These are phyloP conservation scores for Porites lobata DNA, from an alignment of 92 coral and sea anemone genomes.

Conservation along the genomic window DNA sequence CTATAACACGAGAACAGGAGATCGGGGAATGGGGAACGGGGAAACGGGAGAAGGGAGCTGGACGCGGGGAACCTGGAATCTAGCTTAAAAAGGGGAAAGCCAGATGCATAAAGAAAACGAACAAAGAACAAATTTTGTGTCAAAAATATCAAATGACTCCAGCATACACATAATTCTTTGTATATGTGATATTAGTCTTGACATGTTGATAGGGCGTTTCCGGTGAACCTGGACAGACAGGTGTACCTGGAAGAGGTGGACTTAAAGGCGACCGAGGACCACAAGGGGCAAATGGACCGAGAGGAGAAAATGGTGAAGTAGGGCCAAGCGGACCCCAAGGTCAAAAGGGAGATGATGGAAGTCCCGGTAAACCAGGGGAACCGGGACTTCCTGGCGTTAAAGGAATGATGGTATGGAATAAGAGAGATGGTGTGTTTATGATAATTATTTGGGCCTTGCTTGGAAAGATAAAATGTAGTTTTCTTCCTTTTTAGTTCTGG, in stretches of 20 bases:
- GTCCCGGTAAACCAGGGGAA: slow-evolving; percentile 16
- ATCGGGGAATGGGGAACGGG: too few species aligned
- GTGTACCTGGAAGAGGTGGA: slow-evolving; percentile 13
- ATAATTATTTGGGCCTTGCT: too few species aligned
- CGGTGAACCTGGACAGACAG: slow-evolving; percentile 30
- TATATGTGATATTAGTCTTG: background rate
- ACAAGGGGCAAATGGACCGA: slow-evolving; percentile 13
- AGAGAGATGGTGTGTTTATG: background rate
- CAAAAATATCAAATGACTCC: too few species aligned
- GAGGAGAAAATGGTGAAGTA: slow-evolving; percentile 7
- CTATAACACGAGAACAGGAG: too few species aligned
- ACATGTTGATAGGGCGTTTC: slow-evolving; percentile 13
- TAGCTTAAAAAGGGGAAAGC: too few species aligned
- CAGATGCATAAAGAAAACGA: too few species aligned
- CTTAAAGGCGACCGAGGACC: slow-evolving; percentile 31
- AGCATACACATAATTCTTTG: too few species aligned
- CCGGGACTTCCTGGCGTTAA: slow-evolving; percentile 23
- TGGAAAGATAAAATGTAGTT: too few species aligned
- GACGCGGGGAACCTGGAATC: too few species aligned
- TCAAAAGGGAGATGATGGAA: slow-evolving; percentile 17
- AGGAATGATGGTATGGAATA: slow-evolving; percentile 21
- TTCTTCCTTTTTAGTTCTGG: too few species aligned
- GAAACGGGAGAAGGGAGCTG: too few species aligned
- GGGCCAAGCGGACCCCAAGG: slow-evolving; percentile 40
- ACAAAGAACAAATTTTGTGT: too few species aligned